Base-by-base conservation (phyloP, 1,140 invertebrate genomes). In the Colletes gigas region DNA sequence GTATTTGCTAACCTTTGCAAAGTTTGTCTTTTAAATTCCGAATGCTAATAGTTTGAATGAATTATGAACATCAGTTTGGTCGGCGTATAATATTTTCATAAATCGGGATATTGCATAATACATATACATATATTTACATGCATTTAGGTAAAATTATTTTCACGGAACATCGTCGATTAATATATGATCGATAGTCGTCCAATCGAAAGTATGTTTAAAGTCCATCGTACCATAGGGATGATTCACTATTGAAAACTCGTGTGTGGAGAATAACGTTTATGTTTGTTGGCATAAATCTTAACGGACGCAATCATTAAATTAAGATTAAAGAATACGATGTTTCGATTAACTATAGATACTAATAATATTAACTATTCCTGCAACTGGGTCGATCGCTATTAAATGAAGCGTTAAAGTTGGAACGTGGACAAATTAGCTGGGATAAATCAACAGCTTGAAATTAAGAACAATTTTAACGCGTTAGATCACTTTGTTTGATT, bases 341-440 rank as follows among this genome's bases (percentile, higher is more conserved):
- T 39, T 79, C 41, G 66, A 66, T 79, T 79, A 66, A 15, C 21
- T 17, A 6, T 9, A 15, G 69, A 79, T 66, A n/a, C n/a, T n/a
- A n/a, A n/a, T n/a, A n/a, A n/a, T n/a, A n/a, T n/a, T n/a, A n/a
- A n/a, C n/a, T n/a, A 66, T 66, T 47, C 3, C 12, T 60, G 30
- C 3, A 78, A 78, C 19, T 63, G 57, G 76, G 76, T 78, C 67
- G 63, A 6, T n/a, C 3, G 47, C 30, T 19, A 8, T 54, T 44
- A 9, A 10, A 44, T 41, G 15, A 15, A 3, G 1, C 21, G 17
- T 0, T 12, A 55, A 69, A 39, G 54, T 78, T 44, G 17, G 60
- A 57, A 17, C 19, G 52, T 78, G 57, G 76, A 78, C 39, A 71
- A 71, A 78, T 71, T 71, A n/a, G 14, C 9, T 15, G n/a, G 19